These are phyloP conservation scores for Larimichthys polyactis DNA, from an alignment of 2,113 vertebrate genomes.

Conservation along the genomic window DNA sequence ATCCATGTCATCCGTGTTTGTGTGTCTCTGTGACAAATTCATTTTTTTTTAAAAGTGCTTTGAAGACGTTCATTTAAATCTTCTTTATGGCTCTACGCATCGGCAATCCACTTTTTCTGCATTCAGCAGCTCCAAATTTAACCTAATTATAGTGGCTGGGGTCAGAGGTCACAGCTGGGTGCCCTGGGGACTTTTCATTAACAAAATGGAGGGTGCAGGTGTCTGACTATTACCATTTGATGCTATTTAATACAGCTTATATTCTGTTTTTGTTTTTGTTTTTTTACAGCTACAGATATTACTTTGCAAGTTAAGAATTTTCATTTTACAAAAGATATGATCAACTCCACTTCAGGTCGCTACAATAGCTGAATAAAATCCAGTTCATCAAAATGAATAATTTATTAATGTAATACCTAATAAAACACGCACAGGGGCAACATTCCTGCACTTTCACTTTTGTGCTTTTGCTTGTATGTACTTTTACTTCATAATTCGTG, in stretches of 20 bases:
- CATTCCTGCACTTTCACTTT: not conserved
- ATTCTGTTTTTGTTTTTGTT: not conserved
- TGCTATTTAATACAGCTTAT: not conserved
- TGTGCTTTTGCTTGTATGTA: too few species aligned
- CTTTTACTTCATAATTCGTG: not conserved
- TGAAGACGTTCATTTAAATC: slow-evolving; percentile 7
- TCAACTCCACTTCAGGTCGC: too few species aligned
- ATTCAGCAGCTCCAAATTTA: slow-evolving; percentile 66
- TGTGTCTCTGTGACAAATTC: slow-evolving; percentile 3
- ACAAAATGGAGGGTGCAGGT: slow-evolving; percentile 74
- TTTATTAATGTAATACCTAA: too few species aligned
- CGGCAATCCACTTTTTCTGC: slow-evolving; percentile 10
- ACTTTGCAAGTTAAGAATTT: not conserved
- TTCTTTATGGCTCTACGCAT: slow-evolving; percentile 12
- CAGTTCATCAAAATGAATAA: too few species aligned
- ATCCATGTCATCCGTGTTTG: not conserved
- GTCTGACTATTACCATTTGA: slow-evolving; percentile 7
- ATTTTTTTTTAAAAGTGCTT: slow-evolving; percentile 1
- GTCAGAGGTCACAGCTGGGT: slow-evolving; percentile 80
- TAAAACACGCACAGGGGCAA: too few species aligned
- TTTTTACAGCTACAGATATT: not conserved
- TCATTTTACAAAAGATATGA: too few species aligned
- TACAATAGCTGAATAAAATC: too few species aligned
- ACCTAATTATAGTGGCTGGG: slow-evolving; percentile 73
- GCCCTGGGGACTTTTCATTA: slow-evolving; percentile 71